A percentile compares a stretch with the other conserved stretches of the same genome.
These are phyloP conservation scores for Symphodus melops DNA, from an alignment of 2,113 vertebrate genomes.

Conservation along the genomic window DNA sequence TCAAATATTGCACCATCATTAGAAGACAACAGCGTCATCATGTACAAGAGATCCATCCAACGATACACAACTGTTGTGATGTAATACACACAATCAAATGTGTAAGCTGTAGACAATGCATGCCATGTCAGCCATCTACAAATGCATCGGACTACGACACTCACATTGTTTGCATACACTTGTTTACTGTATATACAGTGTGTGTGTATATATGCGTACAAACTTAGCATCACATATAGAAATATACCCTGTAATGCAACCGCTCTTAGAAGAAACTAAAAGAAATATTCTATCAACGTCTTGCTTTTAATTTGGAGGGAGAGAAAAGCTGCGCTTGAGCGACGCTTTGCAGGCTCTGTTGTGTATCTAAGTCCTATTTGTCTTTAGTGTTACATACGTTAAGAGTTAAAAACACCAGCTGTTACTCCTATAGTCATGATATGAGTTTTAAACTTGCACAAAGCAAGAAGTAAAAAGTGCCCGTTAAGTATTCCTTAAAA, in stretches of 20 bases:
- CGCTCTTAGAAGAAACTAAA: constrained; percentile 69
- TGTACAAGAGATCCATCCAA: constrained; percentile 71
- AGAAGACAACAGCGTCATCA: constrained; percentile 80
- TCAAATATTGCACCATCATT: constrained; percentile 86
- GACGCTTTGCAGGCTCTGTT: constrained; percentile 65
- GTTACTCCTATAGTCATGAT: constrained; percentile 57
- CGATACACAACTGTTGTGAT: constrained; percentile 74
- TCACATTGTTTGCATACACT: constrained; percentile 76
- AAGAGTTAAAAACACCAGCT: constrained; percentile 60
- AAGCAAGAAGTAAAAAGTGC: constrained; percentile 73
- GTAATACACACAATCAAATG: constrained; percentile 79
- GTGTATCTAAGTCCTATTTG: constrained; percentile 62
- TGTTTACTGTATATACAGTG: constrained; percentile 76
- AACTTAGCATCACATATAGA: constrained; percentile 75
- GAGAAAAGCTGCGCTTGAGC: constrained; percentile 69
- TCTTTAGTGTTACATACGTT: constrained; percentile 66
- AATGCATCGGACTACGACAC: constrained; percentile 74
- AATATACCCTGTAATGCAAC: constrained; percentile 85
- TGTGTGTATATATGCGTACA: constrained; percentile 65
- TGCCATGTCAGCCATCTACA: constrained; percentile 76
- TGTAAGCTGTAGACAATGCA: constrained; percentile 76
- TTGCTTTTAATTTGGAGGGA: constrained; percentile 44
- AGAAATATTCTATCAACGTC: constrained; percentile 63
- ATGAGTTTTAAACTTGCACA: constrained; percentile 61
- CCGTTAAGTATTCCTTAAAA: constrained; percentile 62